A percentile compares a stretch with the other conserved stretches of the same genome.
phyloP scores from a whole-genome alignment of 53 echinoderm and acorn worm genomes.

The Patiria pectinifera region DNA sequence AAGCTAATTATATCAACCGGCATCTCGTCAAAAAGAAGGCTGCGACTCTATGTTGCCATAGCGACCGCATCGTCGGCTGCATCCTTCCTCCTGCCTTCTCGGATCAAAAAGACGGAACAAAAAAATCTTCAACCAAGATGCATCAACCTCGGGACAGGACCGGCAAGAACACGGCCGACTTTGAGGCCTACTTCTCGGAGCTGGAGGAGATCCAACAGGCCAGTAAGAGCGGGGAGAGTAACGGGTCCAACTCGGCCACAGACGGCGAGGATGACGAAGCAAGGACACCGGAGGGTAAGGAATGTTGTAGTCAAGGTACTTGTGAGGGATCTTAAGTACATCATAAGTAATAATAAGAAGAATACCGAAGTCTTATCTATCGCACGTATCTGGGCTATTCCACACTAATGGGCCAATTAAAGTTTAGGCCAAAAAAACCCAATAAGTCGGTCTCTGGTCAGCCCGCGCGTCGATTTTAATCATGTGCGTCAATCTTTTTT shows the following conservation, averaged over 20 bases:
- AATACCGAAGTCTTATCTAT: too few relatives aligned
- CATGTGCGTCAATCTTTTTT: too few relatives aligned
- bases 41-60: slow-evolving; percentile 47
- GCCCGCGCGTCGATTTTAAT: too few relatives aligned
- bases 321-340: not conserved
- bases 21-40: not conserved
- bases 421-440: too few relatives aligned
- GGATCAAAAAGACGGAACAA: not conserved
- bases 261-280: slow-evolving; percentile 56
- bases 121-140: not conserved
- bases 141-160: slow-evolving; percentile 57
- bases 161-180: slow-evolving; percentile 64
- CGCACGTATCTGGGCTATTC: too few relatives aligned
- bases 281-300: slow-evolving; percentile 35
- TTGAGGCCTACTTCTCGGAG: slow-evolving; percentile 82
- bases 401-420: too few relatives aligned
- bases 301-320: not conserved
- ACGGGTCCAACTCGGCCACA: slow-evolving; percentile 55
- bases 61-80: slow-evolving; percentile 19
- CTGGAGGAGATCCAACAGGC: slow-evolving; percentile 74
- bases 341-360: too few relatives aligned
- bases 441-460: too few relatives aligned
- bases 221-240: slow-evolving; percentile 22
- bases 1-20: not conserved
- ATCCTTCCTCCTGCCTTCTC: not conserved